Base-by-base conservation (phyloP, 2,888 invertebrate genomes). In the Stenolophus ochropezus region DNA sequence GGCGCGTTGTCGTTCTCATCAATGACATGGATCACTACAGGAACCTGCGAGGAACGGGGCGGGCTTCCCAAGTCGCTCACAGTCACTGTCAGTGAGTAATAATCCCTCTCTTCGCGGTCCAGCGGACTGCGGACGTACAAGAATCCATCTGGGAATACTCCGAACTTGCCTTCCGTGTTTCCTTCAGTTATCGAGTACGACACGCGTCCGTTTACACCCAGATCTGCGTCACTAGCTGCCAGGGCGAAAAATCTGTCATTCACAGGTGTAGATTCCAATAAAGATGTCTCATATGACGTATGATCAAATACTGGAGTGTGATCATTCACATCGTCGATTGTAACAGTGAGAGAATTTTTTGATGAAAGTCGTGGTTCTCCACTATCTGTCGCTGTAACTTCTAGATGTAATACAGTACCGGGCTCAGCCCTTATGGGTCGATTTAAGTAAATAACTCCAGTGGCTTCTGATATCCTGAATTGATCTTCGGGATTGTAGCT, bases 1-100 rank as follows among this genome's bases (percentile, higher is more conserved):
- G 99, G 99, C 27, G 95, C 93, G 88, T 98, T 97, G 89, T 99
- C 98, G 89, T 99, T 99, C 90, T 98, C 97, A 90, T 98, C 99
- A 83, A 97, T 94, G 20, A 98, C 94, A 87, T 97, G 97, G 83
- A 98, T 95, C 16, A 97, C 96, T 1, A 98, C 95, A 4, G 97
- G 96, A 1, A 97, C 97, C 71, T 95, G 92, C 0, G 98, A 97
- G 75, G 94, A 96, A 87, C 94, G 93, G 53, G 93, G 91, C 47
- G 94, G 97, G 83, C 89, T 90, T 0, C 96, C 98, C 76, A 94
- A 92, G 89, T 98, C 98, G 76, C 91, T 92, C 1, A 96, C 98
- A 25, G 94, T 93, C 33, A 98, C 93, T 1, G 95, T 95, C 79
- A 98, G 90, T 0, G 96, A 96, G 89, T 97, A 98, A 88, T 97